Evolutionary conservation across 2,888 invertebrate genomes (phyloP).

Genomic region (Eupithecia insigniata): DNA sequence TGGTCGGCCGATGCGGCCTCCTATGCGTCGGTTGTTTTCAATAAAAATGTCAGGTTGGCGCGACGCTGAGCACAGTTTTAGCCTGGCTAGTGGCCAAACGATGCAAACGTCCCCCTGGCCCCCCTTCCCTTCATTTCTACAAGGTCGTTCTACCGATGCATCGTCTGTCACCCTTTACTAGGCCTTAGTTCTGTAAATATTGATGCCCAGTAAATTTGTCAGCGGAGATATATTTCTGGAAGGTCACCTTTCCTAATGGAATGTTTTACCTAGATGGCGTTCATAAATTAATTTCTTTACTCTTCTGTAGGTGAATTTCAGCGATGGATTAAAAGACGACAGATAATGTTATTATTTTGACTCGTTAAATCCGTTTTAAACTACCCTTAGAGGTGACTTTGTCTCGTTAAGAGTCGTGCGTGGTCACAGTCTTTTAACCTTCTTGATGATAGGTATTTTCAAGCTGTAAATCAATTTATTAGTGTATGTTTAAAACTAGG

Average conservation of each 20-base stretch:
- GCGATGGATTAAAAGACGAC: conserved; percentile 1
- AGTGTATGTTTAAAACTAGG: neutral
- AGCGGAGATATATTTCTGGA: conserved; percentile 21
- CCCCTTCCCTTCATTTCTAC: conserved; percentile 60
- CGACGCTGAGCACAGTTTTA: conserved; percentile 76
- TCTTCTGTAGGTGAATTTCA: neutral
- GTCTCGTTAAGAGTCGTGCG: conserved; percentile 64
- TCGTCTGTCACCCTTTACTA: conserved; percentile 48
- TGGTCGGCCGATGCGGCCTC: conserved; percentile 66
- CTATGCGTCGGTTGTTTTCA: conserved; percentile 78
- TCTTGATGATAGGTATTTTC: conserved; percentile 34
- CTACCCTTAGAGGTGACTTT: conserved; percentile 51
- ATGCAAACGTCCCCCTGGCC: conserved; percentile 70
- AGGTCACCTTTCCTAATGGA: conserved; percentile 6
- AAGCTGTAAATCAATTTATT: conserved; percentile 16
- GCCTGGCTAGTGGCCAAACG: conserved; percentile 76
- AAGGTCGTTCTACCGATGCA: conserved; percentile 72
- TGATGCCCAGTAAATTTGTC: conserved; percentile 9
- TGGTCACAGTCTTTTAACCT: conserved; percentile 52
- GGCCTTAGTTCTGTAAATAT: conserved; percentile 22
- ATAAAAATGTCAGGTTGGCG: conserved; percentile 82
- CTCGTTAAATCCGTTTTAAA: conserved; percentile 14
- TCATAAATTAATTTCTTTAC: neutral
- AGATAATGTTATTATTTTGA: conserved; percentile 2
- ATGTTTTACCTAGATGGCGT: conserved; percentile 15